These are phyloP conservation scores for Phymastichus coffea DNA, from an alignment of 1,140 invertebrate species.

Conservation along the genomic window DNA sequence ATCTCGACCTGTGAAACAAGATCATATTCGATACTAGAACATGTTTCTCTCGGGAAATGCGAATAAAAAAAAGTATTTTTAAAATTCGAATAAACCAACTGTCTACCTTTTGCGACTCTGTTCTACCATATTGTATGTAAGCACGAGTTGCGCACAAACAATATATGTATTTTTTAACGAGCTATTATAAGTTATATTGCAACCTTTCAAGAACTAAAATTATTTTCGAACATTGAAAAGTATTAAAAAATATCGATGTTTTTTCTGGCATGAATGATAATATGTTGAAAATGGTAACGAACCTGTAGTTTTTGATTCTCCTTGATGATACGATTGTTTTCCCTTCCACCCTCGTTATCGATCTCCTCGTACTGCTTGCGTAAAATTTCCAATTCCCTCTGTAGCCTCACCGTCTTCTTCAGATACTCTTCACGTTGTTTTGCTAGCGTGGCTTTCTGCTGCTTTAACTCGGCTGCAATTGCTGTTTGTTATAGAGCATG, in stretches of 20 bases:
- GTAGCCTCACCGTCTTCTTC: slow-evolving; percentile 67
- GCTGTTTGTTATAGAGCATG: slow-evolving; percentile 55
- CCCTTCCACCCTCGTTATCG: slow-evolving; percentile 62
- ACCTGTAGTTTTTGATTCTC: slow-evolving; percentile 82
- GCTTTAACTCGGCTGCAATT: slow-evolving; percentile 76
- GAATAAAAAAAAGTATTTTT: too few relatives aligned
- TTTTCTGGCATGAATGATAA: too few relatives aligned
- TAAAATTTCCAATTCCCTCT: slow-evolving; percentile 73
- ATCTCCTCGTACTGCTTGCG: slow-evolving; percentile 75
- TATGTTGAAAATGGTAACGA: background rate
- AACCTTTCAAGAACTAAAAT: too few relatives aligned
- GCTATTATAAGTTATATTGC: too few relatives aligned
- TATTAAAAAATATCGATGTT: too few relatives aligned
- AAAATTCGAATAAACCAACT: too few relatives aligned
- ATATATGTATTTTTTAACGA: too few relatives aligned
- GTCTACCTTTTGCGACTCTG: too few relatives aligned
- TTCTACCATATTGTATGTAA: too few relatives aligned
- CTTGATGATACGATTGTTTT: slow-evolving; percentile 70
- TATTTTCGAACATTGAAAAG: too few relatives aligned
- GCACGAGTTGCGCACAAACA: too few relatives aligned
- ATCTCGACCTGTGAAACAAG: slow-evolving; percentile 69
- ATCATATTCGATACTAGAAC: slow-evolving; percentile 13
- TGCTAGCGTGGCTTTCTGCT: slow-evolving; percentile 73
- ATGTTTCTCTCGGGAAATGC: too few relatives aligned
- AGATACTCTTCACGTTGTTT: slow-evolving; percentile 79